A percentile compares a stretch with the other conserved stretches of the same genome.
These are phyloP conservation scores for Ibidorhyncha struthersii DNA, from an alignment of 2,113 vertebrate species.

Conservation along the genomic window DNA sequence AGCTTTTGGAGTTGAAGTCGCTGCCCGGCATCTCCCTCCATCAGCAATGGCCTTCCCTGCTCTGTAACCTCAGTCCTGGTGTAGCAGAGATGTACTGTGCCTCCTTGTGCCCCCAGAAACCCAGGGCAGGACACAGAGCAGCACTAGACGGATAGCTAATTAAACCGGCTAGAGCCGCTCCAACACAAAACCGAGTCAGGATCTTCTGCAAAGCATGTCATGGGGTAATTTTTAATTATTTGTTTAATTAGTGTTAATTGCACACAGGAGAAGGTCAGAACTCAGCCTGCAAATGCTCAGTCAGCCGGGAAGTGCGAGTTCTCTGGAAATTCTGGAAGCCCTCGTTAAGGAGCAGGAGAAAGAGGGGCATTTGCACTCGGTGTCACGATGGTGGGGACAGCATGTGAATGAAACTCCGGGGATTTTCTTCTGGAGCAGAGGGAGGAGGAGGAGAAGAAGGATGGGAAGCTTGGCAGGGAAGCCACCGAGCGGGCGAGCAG, in stretches of 20 bases:
- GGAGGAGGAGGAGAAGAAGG: not conserved
- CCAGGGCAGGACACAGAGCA: not conserved
- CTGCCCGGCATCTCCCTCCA: not conserved
- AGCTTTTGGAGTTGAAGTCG: not conserved
- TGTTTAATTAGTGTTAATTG: slow-evolving; percentile 55
- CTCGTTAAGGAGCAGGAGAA: not conserved
- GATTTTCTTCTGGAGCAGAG: not conserved
- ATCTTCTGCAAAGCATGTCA: not conserved
- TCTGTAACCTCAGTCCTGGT: not conserved
- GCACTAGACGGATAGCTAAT: not conserved
- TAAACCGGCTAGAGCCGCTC: not conserved
- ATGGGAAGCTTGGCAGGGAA: not conserved
- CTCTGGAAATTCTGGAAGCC: not conserved
- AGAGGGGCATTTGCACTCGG: not conserved
- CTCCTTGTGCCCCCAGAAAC: not conserved
- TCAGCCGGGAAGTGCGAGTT: not conserved
- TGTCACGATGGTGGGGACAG: rapidly evolving
- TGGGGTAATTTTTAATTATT: slow-evolving; percentile 8
- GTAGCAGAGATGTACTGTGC: not conserved
- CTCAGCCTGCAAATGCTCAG: not conserved
- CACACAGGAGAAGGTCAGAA: not conserved
- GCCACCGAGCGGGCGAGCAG: not conserved
- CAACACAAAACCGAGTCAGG: not conserved
- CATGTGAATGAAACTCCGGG: not conserved
- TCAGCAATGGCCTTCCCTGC: not conserved